Conservation (phyloP, 2,888 invertebrate species). For the Aporophyla nigra region DNA sequence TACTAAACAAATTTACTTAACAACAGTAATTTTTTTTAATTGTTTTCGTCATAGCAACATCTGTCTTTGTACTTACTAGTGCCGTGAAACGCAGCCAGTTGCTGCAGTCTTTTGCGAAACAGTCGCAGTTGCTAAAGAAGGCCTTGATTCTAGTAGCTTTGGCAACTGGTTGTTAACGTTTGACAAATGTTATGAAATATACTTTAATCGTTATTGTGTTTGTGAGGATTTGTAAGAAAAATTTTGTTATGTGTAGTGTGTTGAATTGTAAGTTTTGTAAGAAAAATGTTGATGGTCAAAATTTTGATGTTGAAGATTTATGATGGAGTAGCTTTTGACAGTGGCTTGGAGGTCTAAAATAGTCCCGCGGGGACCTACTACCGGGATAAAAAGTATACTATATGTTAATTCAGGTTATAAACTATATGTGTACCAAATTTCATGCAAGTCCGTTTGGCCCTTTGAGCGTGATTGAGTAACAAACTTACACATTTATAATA, state of each 20-base stretch:
- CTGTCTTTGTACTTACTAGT: slow-evolving; percentile 62
- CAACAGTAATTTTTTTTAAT: slow-evolving; percentile 62
- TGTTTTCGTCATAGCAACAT: slow-evolving; percentile 64
- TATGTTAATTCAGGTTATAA: too few relatives aligned
- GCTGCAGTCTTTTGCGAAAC: slow-evolving; percentile 63
- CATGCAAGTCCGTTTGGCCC: too few relatives aligned
- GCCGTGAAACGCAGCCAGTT: slow-evolving; percentile 48
- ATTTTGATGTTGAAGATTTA: background rate
- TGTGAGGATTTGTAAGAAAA: slow-evolving; percentile 44
- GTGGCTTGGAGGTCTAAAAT: too few relatives aligned
- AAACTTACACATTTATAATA: too few relatives aligned
- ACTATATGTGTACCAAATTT: too few relatives aligned
- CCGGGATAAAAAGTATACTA: too few relatives aligned
- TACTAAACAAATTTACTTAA: slow-evolving; percentile 45
- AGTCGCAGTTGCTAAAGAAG: slow-evolving; percentile 46
- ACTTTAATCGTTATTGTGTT: slow-evolving; percentile 61
- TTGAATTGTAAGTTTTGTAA: background rate
- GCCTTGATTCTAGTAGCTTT: slow-evolving; percentile 63
- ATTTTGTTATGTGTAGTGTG: background rate
- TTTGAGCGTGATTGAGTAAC: too few relatives aligned
- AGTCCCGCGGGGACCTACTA: too few relatives aligned
- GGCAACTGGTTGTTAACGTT: slow-evolving; percentile 60
- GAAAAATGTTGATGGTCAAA: background rate
- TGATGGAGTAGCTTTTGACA: too few relatives aligned
- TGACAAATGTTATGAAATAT: slow-evolving; percentile 66